Evolutionary conservation across 2,888 invertebrate genomes (phyloP).

Genomic region (Phengaris alcon): DNA sequence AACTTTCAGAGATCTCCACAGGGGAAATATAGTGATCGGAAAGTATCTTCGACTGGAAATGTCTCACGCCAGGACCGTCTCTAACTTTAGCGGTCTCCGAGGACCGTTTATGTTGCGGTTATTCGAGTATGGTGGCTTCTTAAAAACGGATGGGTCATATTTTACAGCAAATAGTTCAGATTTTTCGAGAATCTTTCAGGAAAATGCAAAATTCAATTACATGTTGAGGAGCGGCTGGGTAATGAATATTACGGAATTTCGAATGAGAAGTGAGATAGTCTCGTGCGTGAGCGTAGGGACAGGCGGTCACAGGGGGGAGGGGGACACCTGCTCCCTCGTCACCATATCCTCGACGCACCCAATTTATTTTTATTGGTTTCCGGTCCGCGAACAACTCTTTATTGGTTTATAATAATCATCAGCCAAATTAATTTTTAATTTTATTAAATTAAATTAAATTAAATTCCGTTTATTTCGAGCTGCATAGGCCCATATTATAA

Average conservation of each 20-base stretch:
- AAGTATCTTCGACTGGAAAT: background rate
- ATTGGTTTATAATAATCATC: background rate
- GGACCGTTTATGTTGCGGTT: constrained; percentile 9
- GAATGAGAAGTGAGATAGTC: background rate
- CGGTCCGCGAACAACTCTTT: constrained; percentile 15
- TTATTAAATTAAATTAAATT: too few species aligned
- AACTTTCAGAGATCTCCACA: background rate
- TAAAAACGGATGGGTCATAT: background rate
- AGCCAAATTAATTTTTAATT: background rate
- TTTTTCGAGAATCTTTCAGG: background rate
- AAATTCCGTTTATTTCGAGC: too few species aligned
- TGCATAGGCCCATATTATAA: too few species aligned
- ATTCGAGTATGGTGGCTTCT: background rate
- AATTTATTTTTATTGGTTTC: constrained; percentile 17
- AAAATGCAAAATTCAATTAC: constrained; percentile 10
- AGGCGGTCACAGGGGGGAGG: background rate
- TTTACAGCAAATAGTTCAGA: background rate
- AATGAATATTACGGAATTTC: constrained; percentile 15
- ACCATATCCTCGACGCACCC: constrained; percentile 1
- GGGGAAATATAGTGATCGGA: background rate
- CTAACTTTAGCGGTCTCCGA: background rate
- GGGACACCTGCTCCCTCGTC: background rate
- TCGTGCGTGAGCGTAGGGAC: background rate
- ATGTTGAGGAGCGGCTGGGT: background rate
- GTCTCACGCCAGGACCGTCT: background rate